Conservation (phyloP, 2,888 invertebrate genomes). For the Malacosoma neustria region DNA sequence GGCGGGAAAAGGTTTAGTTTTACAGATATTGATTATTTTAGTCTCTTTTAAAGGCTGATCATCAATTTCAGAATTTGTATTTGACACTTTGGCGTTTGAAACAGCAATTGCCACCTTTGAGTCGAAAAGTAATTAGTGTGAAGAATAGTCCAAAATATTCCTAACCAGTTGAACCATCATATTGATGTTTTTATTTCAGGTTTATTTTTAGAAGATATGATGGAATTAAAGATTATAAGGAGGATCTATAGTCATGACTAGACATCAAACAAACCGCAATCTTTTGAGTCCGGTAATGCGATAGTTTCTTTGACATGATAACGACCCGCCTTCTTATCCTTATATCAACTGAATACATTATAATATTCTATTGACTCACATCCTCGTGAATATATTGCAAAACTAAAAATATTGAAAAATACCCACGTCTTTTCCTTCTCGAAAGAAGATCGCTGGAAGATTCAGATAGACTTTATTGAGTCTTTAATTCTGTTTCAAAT, state of each 20-base stretch:
- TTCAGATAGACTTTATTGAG: too few species aligned
- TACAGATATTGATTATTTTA: too few species aligned
- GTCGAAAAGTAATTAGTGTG: too few species aligned
- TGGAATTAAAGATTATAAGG: conserved; percentile 30
- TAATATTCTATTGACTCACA: conserved; percentile 37
- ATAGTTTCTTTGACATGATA: conserved; percentile 73
- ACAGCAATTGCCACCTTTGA: too few species aligned
- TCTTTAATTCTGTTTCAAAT: too few species aligned
- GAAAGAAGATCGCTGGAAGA: not conserved
- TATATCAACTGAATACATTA: conserved; percentile 60
- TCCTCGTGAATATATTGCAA: conserved; percentile 19
- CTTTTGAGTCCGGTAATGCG: conserved; percentile 64
- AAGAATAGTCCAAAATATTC: too few species aligned
- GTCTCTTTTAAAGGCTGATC: too few species aligned
- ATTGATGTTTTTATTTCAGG: not conserved
- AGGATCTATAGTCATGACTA: conserved; percentile 32
- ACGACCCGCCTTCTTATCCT: conserved; percentile 47
- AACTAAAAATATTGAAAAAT: conserved; percentile 43
- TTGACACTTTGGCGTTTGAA: too few species aligned
- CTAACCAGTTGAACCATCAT: too few species aligned
- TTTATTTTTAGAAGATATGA: conserved; percentile 16
- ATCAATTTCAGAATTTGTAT: too few species aligned
- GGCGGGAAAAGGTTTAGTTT: too few species aligned
- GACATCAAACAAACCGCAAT: conserved; percentile 62
- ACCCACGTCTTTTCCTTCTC: conserved; percentile 10